Base-by-base conservation (phyloP, 1,140 invertebrate genomes). In the Papilio polytes region DNA sequence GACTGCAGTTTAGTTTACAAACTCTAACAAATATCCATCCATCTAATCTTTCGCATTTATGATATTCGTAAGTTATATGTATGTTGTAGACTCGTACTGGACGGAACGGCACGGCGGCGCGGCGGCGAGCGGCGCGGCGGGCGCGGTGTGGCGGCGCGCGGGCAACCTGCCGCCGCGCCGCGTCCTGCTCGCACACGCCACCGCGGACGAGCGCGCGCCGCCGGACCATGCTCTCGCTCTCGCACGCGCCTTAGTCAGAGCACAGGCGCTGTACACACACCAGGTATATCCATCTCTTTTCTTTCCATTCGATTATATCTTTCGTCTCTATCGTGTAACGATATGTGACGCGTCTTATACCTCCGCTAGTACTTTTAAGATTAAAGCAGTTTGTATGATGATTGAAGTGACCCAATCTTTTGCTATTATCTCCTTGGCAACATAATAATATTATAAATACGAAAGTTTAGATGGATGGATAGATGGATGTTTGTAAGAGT, bases 161-260 rank as follows among this genome's bases (percentile, higher is more conserved):
- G 96, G 96, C 63, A 97, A 97, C 88, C 95, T 97, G 82, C 88
- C 91, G 46, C 88, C 95, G 96, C 85, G 93, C 82, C 86, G 91
- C 20, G 82, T 95, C 95, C 96, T 96, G 84, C 91, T 98, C 44
- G 96, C 98, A 63, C 98, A 98, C 85, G 98, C 98, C 9, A 97
- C 97, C 1, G 97, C 97, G 3, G 98, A 98, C 89, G 96, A 97
- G 73, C 94, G 96, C 81, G 97, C 98, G n/a, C 98, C 98, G 89
- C 97, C 98, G 85, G 97, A 98, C 88, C 98, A 99, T 89, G 97
- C 97, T 3, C 96, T 98, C 85, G 96, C 98, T 89, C 95, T 98
- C n/a, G 97, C 97, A 9, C 96, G 97, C 81, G 96, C 97, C 1
- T 94, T 99, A 15, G 96, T 97, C 3, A 95, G 97, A 79, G 96